A percentile compares a stretch with the other conserved stretches of the same genome.
phyloP scores from a whole-genome alignment of 2,888 invertebrate genomes.

The Mesorhabditis belari region DNA sequence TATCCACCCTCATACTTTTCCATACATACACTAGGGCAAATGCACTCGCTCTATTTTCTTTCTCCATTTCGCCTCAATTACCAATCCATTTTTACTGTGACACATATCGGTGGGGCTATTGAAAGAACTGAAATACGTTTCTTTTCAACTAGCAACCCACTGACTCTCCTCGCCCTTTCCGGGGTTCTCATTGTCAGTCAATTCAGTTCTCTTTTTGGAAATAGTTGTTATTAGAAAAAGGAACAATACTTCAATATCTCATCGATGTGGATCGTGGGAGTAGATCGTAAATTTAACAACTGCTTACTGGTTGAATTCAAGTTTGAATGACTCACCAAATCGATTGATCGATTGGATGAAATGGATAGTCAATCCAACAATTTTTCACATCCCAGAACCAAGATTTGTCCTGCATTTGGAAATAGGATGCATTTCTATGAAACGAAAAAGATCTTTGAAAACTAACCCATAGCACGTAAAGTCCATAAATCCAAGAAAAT shows the following conservation, averaged over 20 bases:
- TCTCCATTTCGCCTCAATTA: background rate
- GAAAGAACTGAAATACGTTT: no score
- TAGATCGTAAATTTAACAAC: background rate
- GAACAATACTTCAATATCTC: no score
- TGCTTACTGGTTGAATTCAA: background rate
- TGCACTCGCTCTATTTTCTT: background rate
- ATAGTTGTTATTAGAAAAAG: no score
- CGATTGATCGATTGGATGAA: conserved; percentile 28
- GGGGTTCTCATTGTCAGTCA: no score
- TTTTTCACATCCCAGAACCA: conserved; percentile 53
- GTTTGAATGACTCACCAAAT: conserved; percentile 28
- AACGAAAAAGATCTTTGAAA: background rate
- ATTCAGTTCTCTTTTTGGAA: no score
- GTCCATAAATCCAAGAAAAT: conserved; percentile 37
- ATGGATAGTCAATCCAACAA: conserved; percentile 46
- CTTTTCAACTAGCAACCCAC: no score
- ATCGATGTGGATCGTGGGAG: background rate
- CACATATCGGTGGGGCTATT: no score
- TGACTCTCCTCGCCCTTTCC: no score
- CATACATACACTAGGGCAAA: background rate
- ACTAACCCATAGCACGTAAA: conserved; percentile 17
- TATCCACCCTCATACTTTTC: conserved; percentile 1
- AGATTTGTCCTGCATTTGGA: conserved; percentile 46
- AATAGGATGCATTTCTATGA: background rate
- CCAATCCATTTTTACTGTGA: no score